A percentile compares a stretch with the other conserved stretches of the same genome.
Conservation (phyloP, 2,888 invertebrate species). For the Noctua fimbriata region DNA sequence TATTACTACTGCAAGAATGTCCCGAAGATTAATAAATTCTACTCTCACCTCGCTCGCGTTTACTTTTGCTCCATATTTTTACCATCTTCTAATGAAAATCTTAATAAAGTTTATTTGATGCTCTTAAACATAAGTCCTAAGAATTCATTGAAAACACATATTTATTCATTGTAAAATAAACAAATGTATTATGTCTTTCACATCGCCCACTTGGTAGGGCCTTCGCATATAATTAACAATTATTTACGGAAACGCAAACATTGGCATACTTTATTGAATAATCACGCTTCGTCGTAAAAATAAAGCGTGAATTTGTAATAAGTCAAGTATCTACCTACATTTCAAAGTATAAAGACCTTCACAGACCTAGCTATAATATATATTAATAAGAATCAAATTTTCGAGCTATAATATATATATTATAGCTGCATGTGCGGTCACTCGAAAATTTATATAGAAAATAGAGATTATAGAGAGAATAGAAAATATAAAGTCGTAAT, state of each 20-base stretch:
- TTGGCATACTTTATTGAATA: constrained; percentile 38
- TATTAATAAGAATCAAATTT: too few species aligned
- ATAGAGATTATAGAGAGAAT: too few species aligned
- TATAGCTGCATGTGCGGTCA: too few species aligned
- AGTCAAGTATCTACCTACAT: background rate
- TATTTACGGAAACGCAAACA: constrained; percentile 43
- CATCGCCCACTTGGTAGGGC: constrained; percentile 5
- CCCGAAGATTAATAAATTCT: background rate
- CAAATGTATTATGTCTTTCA: constrained; percentile 31
- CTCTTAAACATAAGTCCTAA: constrained; percentile 3
- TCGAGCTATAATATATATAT: too few species aligned
- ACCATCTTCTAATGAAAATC: constrained; percentile 4
- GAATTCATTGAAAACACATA: constrained; percentile 20
- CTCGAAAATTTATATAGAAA: too few species aligned
- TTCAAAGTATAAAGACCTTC: background rate
- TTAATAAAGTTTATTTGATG: background rate
- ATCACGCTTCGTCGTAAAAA: constrained; percentile 47
- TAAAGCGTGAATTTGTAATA: constrained; percentile 8
- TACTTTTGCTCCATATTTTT: background rate
- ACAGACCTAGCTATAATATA: too few species aligned
- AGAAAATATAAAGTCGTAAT: too few species aligned
- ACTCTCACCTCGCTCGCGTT: background rate
- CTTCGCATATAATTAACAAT: constrained; percentile 48
- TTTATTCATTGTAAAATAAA: constrained; percentile 42
- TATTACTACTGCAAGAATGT: background rate